phyloP scores from a whole-genome alignment of 2,113 vertebrate genomes.

The Pagrus major region DNA sequence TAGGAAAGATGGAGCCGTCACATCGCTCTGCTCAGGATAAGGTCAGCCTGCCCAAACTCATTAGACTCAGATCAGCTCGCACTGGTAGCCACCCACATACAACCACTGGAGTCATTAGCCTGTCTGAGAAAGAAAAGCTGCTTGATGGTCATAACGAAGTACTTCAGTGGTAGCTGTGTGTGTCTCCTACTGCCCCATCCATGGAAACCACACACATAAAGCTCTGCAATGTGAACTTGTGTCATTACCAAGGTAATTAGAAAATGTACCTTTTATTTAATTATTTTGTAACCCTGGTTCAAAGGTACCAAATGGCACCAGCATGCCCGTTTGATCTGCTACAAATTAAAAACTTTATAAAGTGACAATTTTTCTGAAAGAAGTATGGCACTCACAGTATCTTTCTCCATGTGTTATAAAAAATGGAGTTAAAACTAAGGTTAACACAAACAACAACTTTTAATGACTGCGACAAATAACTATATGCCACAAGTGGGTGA shows the following conservation, averaged over 20 bases:
- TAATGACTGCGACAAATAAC: too few relatives aligned
- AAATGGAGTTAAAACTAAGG: background rate
- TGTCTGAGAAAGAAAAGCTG: constrained; percentile 52
- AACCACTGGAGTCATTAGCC: constrained; percentile 60
- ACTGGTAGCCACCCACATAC: constrained; percentile 39
- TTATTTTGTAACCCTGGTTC: background rate
- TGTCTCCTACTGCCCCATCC: background rate
- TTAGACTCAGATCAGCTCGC: constrained; percentile 56
- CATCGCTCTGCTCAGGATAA: constrained; percentile 56
- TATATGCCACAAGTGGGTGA: background rate
- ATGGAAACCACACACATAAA: background rate
- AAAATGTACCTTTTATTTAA: constrained; percentile 6
- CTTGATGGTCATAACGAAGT: constrained; percentile 56
- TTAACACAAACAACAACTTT: background rate
- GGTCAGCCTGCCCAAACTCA: constrained; percentile 68
- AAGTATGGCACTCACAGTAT: background rate
- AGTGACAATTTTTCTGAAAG: background rate
- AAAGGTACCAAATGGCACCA: background rate
- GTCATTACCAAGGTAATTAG: background rate
- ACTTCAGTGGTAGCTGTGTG: constrained; percentile 18
- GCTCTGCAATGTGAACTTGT: background rate
- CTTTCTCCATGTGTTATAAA: background rate
- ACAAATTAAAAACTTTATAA: background rate
- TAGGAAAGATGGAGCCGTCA: constrained; percentile 62
- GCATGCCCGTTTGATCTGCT: background rate